Percentiles rank a stretch among this genome's conserved stretches.
phyloP scores from a whole-genome alignment of 2,797 vertebrate species.

The Pantherophis alleghaniensis region DNA sequence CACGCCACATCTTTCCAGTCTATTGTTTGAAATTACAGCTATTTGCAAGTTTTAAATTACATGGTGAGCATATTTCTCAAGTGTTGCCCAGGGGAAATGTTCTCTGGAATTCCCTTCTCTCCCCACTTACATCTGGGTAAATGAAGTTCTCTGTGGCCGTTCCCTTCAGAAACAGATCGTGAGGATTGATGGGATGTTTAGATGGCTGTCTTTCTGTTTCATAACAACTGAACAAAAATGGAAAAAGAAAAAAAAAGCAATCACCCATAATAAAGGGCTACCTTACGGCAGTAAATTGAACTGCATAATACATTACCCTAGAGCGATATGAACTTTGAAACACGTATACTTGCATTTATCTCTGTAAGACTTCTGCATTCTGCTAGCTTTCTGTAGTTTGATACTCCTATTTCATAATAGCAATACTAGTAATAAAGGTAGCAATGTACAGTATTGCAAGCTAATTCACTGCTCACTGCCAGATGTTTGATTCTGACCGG shows the following conservation, averaged over 20 bases:
- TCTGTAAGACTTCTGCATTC: conserved; percentile 31
- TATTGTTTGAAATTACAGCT: not conserved
- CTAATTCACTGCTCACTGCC: not conserved
- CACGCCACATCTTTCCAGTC: not conserved
- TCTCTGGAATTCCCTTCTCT: not conserved
- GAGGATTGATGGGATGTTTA: conserved; percentile 32
- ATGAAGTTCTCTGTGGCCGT: conserved; percentile 1
- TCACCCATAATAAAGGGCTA: conserved; percentile 36
- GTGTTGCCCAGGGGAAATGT: not conserved
- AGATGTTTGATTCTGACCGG: not conserved
- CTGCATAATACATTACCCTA: conserved; percentile 51
- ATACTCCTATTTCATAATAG: conserved; percentile 1
- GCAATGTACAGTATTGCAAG: not conserved
- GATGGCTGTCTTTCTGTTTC: conserved; percentile 27
- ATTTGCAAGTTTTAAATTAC: conserved; percentile 11
- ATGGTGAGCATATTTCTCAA: conserved; percentile 19
- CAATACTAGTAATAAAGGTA: not conserved
- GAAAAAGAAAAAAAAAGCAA: conserved; percentile 27
- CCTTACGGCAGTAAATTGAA: conserved; percentile 51
- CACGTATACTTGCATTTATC: conserved; percentile 5
- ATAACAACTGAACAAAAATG: conserved; percentile 42
- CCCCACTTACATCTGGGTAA: conserved; percentile 1
- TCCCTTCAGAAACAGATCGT: conserved; percentile 36
- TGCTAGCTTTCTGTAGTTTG: conserved; percentile 24
- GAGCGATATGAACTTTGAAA: conserved; percentile 41